These are phyloP conservation scores for Coreius guichenoti DNA, from an alignment of 2,797 vertebrate genomes.

Conservation along the genomic window DNA sequence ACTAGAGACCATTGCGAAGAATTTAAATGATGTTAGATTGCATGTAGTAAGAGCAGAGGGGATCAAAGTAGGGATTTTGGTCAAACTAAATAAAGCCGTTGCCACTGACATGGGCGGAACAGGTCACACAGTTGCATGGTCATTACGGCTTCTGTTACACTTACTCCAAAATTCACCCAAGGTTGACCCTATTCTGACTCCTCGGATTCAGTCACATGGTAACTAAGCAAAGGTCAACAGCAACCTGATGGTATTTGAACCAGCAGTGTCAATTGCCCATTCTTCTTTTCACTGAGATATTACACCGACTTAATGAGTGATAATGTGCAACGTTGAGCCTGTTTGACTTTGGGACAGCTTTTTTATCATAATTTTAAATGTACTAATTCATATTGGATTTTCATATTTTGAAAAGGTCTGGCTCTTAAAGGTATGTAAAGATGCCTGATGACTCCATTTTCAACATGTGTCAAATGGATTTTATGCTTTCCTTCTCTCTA, in stretches of 20 bases:
- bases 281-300: background rate
- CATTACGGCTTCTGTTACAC: constrained; percentile 35
- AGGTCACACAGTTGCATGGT: constrained; percentile 40
- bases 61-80: constrained; percentile 58
- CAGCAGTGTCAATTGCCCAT: background rate
- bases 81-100: constrained; percentile 63
- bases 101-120: constrained; percentile 25
- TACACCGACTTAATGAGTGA: background rate
- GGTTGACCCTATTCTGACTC: constrained; percentile 30
- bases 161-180: constrained; percentile 35
- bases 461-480: constrained; percentile 8
- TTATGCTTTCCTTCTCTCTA: background rate
- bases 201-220: constrained; percentile 23
- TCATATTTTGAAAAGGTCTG: background rate
- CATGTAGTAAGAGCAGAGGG: constrained; percentile 51
- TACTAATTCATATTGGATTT: background rate
- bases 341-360: background rate
- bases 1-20: background rate
- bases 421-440: background rate
- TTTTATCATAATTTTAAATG: background rate
- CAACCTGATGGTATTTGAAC: background rate
- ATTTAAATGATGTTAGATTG: background rate
- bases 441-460: constrained; percentile 24
- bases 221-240: constrained; percentile 1
- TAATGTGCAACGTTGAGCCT: background rate